Conservation (phyloP, 2,113 vertebrate species). For the Emydura subglobosa region DNA sequence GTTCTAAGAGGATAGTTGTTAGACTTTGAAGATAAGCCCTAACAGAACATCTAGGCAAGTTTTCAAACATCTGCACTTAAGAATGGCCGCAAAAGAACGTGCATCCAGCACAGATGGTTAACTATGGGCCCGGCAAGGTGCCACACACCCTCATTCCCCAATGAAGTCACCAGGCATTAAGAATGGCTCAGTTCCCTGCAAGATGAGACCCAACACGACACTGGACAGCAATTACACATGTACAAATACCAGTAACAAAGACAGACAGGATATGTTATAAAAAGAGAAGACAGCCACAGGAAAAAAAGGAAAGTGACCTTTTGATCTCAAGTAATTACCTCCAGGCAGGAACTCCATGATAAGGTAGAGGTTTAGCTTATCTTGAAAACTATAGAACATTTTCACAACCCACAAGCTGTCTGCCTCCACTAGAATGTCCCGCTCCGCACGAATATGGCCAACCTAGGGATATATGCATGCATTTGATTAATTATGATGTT, state of each 20-base stretch:
- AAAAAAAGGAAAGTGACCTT: conserved; percentile 46
- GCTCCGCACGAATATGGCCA: conserved; percentile 96
- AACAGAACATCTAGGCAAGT: not conserved
- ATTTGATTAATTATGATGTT: conserved; percentile 13
- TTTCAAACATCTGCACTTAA: not conserved
- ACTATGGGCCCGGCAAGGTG: not conserved
- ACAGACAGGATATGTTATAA: not conserved
- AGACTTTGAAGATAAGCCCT: not conserved
- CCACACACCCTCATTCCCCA: not conserved
- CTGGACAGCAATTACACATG: fast-evolving
- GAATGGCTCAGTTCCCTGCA: not conserved
- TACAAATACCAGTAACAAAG: not conserved
- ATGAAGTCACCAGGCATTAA: not conserved
- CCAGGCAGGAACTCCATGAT: conserved; percentile 99
- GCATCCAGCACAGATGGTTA: not conserved
- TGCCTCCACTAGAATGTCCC: conserved; percentile 97
- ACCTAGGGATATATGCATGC: conserved; percentile 81
- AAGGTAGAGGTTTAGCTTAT: conserved; percentile 99
- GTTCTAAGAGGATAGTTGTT: not conserved
- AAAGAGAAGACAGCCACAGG: conserved; percentile 3
- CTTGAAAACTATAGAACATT: conserved; percentile 99
- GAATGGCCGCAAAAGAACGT: not conserved
- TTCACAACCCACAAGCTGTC: conserved; percentile 99
- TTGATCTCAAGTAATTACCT: conserved; percentile 81
- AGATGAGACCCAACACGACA: fast-evolving